Conservation (phyloP, 2,888 invertebrate species). For the Luperina testacea region DNA sequence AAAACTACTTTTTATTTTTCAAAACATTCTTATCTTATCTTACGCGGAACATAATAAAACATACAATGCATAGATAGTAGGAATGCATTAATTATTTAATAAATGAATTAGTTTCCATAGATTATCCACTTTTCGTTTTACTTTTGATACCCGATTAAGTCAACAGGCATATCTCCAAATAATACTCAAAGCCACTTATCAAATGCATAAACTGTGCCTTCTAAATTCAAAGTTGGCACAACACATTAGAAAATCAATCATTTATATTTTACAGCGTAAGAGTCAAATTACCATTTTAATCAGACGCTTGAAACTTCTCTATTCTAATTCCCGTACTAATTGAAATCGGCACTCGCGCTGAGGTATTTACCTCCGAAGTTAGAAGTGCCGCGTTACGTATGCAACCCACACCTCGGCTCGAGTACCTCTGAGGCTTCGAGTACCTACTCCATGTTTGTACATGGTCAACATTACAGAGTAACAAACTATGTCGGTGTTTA, state of each 20-base stretch:
- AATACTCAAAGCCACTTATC: slow-evolving; percentile 16
- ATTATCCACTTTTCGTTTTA: slow-evolving; percentile 4
- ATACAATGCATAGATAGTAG: not conserved
- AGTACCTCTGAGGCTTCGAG: slow-evolving; percentile 35
- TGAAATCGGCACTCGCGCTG: slow-evolving; percentile 47
- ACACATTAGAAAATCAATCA: slow-evolving; percentile 55
- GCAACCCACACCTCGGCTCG: slow-evolving; percentile 39
- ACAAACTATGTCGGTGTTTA: slow-evolving; percentile 35
- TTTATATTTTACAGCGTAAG: slow-evolving; percentile 34
- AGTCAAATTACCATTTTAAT: slow-evolving; percentile 63
- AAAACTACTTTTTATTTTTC: not conserved
- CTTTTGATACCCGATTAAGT: not conserved
- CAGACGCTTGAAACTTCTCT: slow-evolving; percentile 52
- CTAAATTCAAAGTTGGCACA: slow-evolving; percentile 33
- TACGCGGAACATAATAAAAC: not conserved
- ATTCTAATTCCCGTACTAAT: slow-evolving; percentile 55
- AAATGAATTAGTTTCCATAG: not conserved
- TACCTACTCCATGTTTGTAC: slow-evolving; percentile 28
- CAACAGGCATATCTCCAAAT: not conserved
- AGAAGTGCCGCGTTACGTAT: slow-evolving; percentile 46
- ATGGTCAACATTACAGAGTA: slow-evolving; percentile 36
- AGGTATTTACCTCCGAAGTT: slow-evolving; percentile 47
- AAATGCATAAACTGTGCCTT: slow-evolving; percentile 39
- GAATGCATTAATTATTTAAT: not conserved
- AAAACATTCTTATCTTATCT: not conserved